Conservation (phyloP, 2,113 vertebrate genomes). For the Cromileptes altivelis region DNA sequence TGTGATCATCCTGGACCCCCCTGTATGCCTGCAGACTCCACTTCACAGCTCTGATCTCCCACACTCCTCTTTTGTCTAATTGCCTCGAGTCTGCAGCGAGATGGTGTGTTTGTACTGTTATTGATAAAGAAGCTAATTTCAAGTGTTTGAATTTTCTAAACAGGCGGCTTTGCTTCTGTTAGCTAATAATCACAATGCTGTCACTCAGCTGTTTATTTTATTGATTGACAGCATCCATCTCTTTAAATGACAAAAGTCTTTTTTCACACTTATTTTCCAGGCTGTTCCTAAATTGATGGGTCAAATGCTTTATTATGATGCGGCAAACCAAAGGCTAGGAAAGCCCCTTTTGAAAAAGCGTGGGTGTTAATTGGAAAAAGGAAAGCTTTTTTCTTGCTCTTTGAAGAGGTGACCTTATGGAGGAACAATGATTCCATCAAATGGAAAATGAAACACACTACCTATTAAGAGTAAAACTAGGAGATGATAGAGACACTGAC, state of each 20-base stretch:
- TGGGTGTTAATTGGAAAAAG: slow-evolving; percentile 10
- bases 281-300: slow-evolving; percentile 6
- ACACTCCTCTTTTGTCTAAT: slow-evolving; percentile 25
- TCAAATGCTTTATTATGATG: slow-evolving; percentile 5
- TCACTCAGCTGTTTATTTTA: slow-evolving; percentile 11
- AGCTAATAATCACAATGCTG: background rate
- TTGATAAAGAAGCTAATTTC: background rate
- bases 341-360: background rate
- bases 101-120: slow-evolving; percentile 10
- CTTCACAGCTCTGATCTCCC: slow-evolving; percentile 34
- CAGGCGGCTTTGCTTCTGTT: background rate
- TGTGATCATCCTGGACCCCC: slow-evolving; percentile 56
- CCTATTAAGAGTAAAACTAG: slow-evolving; percentile 37
- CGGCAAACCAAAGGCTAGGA: background rate
- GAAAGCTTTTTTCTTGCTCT: slow-evolving; percentile 11
- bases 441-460: slow-evolving; percentile 43
- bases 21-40: background rate
- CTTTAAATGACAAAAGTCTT: background rate
- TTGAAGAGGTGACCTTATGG: slow-evolving; percentile 50
- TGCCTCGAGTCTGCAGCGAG: slow-evolving; percentile 11
- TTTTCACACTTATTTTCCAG: slow-evolving; percentile 12
- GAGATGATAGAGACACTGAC: slow-evolving; percentile 26
- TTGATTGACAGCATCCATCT: slow-evolving; percentile 3
- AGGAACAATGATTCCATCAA: slow-evolving; percentile 32
- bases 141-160: slow-evolving; percentile 1